These are phyloP conservation scores for Rhynchopsitta pachyrhyncha DNA, from an alignment of 2,113 vertebrate genomes.

Conservation along the genomic window DNA sequence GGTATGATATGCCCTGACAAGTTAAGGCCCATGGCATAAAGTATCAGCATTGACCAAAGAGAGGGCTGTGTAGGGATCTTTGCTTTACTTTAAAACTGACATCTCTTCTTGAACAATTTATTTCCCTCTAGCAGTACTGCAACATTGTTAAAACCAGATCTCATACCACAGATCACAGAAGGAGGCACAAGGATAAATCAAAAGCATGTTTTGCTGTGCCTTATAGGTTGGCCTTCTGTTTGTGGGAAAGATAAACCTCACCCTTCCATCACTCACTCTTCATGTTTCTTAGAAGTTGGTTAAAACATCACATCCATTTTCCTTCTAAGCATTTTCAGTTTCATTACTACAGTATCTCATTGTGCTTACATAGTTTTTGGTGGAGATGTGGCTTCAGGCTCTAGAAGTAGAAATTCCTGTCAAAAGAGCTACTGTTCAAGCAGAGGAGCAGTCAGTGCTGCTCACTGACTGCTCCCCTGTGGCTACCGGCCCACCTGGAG, in stretches of 20 bases:
- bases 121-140: slow-evolving; percentile 24
- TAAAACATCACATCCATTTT: slow-evolving; percentile 38
- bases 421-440: not conserved
- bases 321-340: not conserved
- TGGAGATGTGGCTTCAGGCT: not conserved
- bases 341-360: not conserved
- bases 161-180: not conserved
- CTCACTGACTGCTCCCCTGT: not conserved
- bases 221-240: slow-evolving; percentile 8
- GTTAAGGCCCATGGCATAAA: not conserved
- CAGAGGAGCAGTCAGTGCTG: not conserved
- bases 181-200: slow-evolving; percentile 3
- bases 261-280: slow-evolving; percentile 39
- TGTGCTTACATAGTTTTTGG: not conserved
- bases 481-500: not conserved
- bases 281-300: slow-evolving; percentile 28
- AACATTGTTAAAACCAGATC: slow-evolving; percentile 18
- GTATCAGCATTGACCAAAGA: slow-evolving; percentile 27
- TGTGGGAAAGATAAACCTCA: slow-evolving; percentile 53
- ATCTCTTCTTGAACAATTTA: not conserved
- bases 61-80: not conserved
- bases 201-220: not conserved
- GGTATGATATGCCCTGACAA: slow-evolving; percentile 27
- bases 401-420: not conserved
- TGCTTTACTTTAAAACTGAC: slow-evolving; percentile 28